Base-by-base conservation (phyloP, 2,888 invertebrate species). In the Lithodes maja region DNA sequence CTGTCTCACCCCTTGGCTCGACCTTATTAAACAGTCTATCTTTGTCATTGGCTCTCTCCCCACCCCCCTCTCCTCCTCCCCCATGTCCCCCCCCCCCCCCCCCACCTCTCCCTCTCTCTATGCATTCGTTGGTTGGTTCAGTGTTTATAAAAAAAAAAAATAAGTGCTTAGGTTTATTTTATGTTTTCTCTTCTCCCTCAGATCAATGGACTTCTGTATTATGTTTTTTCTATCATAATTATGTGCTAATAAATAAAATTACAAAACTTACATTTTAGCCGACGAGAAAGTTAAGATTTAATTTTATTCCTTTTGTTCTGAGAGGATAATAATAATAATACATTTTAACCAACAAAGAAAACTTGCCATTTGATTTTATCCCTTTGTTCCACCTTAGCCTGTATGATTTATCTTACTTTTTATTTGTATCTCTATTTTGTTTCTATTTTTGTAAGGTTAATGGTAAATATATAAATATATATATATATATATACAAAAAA, bases 281-380 rank as follows among this genome's bases (percentile, higher is more conserved):
- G 33, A 33, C 33, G 33, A 33, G 33, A 33, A 33, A 33, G 33
- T 33, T 15, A 88, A 88, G 78, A 84, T 84, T 88, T 86, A 1
- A 12, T 61, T 61, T 61, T 61, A 61, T 83, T 83, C 80, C 84
- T 68, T 74, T 74, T 88, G 88, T 88, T 83, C 88, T 80, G 83
- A 84, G 79, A 88, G 33, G 81, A 84, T 88, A 55, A 52, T 77
- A 75, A 83, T 61, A 79, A 87, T 87, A 88, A 88, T 88, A 88
- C 83, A 84, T 88, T 88, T 84, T 84, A 88, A 88, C 84, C 80
- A 84, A 88, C 53, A 86, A 88, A 84, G 78, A 77, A 74, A 79
- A 17, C 74, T 52, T 84, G 88, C 83, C 78, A 88, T 88, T 88
- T 88, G 84, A 88, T 88, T 88, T 88, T n/a, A 88, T 88, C 88